Evolutionary conservation across 2,113 vertebrate species (phyloP), one percentile per base, ranked within the genome.

Genomic region (Seriola rivoliana): DNA sequence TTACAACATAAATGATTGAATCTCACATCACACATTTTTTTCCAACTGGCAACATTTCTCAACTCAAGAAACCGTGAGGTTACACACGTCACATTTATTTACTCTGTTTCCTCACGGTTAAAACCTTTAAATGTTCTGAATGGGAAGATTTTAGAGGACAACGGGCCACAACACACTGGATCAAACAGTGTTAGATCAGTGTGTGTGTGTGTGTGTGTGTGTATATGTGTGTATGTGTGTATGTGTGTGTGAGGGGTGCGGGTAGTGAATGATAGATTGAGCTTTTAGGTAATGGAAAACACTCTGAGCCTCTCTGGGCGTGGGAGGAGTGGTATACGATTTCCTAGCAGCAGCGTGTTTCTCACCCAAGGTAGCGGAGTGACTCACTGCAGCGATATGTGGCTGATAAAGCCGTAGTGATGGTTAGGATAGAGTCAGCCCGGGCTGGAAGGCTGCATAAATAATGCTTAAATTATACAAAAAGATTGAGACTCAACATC

Each of bases 221-320:
- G 58, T 29, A n/a, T 38, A 40, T 62, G 60, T 40, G 10, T 66
- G 38, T 32, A 14, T 74, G 58, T 29, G 25, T 38, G 48, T 62
- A 55, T 10, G 44, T 19, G 46, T 21, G 9, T 25, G 54, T 58
- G 46, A 16, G 5, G 13, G 29, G 34, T 25, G 16, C 21, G 69
- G 60, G 13, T 5, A n/a, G 14, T 21, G 65, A 68, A 82, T 84
- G 84, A 88, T 82, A 62, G 73, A 85, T 65, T 0, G 73, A 68
- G 78, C 88, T 90, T 88, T 87, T 86, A 92, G 80, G 78, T 90
- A 89, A 93, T 92, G 87, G 90, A 91, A 91, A 92, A 81, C 77
- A 83, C 75, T 86, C 71, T 9, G 32, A 55, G 69, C 36, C 23
- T 57, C 52, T 82, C 25, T 70, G 75, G 70, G 46, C 14, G 63